phyloP scores from a whole-genome alignment of 2,113 vertebrate genomes.

The Hiodon alosoides region DNA sequence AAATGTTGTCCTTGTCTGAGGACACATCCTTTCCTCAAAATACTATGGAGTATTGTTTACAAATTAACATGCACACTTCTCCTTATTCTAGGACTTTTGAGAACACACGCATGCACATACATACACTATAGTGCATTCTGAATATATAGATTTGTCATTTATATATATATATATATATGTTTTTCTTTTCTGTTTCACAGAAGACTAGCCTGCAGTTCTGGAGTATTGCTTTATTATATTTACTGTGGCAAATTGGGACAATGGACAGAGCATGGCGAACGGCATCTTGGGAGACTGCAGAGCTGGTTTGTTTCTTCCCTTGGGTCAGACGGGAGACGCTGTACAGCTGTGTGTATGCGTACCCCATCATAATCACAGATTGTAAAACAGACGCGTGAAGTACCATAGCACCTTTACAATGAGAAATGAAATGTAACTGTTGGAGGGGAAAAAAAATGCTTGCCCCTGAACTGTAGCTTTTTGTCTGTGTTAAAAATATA shows the following conservation, averaged over 20 bases:
- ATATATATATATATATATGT: background rate
- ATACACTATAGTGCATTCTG: background rate
- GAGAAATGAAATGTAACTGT: constrained; percentile 46
- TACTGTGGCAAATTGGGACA: too few species aligned
- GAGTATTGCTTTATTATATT: too few species aligned
- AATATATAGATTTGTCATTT: background rate
- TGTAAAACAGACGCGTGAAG: constrained; percentile 49
- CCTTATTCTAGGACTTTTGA: too few species aligned
- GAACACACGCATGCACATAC: background rate
- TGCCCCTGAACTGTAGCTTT: constrained; percentile 44
- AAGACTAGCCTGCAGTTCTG: background rate
- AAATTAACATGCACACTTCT: background rate
- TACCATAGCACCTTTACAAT: constrained; percentile 44
- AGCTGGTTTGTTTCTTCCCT: too few species aligned
- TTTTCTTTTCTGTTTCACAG: background rate
- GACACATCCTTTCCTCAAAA: background rate
- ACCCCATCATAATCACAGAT: background rate
- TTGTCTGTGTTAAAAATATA: constrained; percentile 58
- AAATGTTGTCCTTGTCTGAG: too few species aligned
- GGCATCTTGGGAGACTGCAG: too few species aligned
- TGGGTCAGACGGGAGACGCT: too few species aligned
- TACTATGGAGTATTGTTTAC: background rate
- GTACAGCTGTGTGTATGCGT: too few species aligned
- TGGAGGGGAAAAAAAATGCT: constrained; percentile 43
- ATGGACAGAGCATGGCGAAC: too few species aligned